Percentiles rank a stretch among this genome's conserved stretches.
Evolutionary conservation across 1,140 invertebrate species (phyloP).

Genomic region (Drosophila baimaii): DNA sequence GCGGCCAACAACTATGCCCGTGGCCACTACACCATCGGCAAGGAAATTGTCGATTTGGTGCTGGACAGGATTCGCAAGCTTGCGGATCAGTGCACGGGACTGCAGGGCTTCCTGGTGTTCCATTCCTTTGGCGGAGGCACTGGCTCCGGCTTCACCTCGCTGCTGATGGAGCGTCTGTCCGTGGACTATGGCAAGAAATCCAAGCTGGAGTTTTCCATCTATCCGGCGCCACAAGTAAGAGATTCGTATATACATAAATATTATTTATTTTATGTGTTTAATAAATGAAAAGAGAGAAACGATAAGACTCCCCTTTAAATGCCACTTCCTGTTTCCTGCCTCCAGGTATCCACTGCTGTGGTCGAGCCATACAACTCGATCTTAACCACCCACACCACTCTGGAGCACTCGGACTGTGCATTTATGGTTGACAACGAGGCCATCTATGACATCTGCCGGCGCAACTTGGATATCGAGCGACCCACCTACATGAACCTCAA

Average conservation of each 20-base stretch:
- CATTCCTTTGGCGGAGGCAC: constrained; percentile 96
- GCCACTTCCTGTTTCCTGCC: constrained; percentile 83
- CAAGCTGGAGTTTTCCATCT: constrained; percentile 95
- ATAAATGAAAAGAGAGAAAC: not conserved
- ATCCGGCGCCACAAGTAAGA: constrained; percentile 87
- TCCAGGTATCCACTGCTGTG: constrained; percentile 94
- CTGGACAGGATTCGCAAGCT: constrained; percentile 91
- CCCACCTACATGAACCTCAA: constrained; percentile 93
- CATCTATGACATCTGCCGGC: constrained; percentile 95
- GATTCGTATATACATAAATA: not conserved
- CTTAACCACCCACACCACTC: constrained; percentile 91
- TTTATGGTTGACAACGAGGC: constrained; percentile 96
- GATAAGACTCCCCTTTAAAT: not conserved
- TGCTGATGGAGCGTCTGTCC: constrained; percentile 94
- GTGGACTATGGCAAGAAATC: constrained; percentile 96
- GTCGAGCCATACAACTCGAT: constrained; percentile 96
- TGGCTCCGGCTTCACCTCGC: constrained; percentile 93
- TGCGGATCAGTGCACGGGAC: constrained; percentile 93
- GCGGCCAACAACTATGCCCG: constrained; percentile 95
- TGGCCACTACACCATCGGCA: constrained; percentile 96
- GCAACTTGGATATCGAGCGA: constrained; percentile 94
- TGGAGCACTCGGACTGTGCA: constrained; percentile 94
- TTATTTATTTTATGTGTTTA: not conserved
- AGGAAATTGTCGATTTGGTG: constrained; percentile 93
- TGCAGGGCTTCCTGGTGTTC: constrained; percentile 95